Percentiles rank a stretch among this genome's conserved stretches.
Conservation (phyloP, 1,140 invertebrate species). For the Glomeris maerens region DNA sequence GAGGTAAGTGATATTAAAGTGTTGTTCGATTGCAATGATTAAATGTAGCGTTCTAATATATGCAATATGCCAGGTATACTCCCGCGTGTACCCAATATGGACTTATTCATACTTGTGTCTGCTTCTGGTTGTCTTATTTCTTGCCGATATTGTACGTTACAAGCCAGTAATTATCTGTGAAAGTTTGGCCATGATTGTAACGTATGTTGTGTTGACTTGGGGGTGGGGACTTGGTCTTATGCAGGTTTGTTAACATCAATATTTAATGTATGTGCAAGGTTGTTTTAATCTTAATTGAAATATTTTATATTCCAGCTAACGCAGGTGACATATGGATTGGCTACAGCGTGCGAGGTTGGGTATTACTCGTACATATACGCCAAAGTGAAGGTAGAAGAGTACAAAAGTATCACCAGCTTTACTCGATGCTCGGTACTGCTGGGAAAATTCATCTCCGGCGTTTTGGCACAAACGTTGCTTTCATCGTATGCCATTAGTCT, state of each 20-base stretch:
- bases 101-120: slow-evolving; percentile 61
- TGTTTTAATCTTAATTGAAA: no score
- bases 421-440: slow-evolving; percentile 51
- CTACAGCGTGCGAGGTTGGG: slow-evolving; percentile 74
- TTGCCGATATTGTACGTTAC: slow-evolving; percentile 70
- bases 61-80: slow-evolving; percentile 46
- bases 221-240: slow-evolving; percentile 43
- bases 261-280: no score
- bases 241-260: slow-evolving; percentile 34
- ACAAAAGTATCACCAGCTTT: slow-evolving; percentile 60
- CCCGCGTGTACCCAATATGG: slow-evolving; percentile 62
- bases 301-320: no score
- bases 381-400: slow-evolving; percentile 59
- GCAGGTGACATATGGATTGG: slow-evolving; percentile 55
- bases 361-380: slow-evolving; percentile 90
- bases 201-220: slow-evolving; percentile 57
- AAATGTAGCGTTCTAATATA: neutral
- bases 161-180: slow-evolving; percentile 70
- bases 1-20: slow-evolving; percentile 28
- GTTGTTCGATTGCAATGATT: slow-evolving; percentile 11
- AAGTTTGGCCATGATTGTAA: slow-evolving; percentile 44
- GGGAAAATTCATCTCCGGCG: slow-evolving; percentile 54
- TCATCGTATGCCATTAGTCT: slow-evolving; percentile 45
- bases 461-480: slow-evolving; percentile 48
- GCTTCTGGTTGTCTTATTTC: slow-evolving; percentile 56